These are phyloP conservation scores for Diarsia mendica DNA, from an alignment of 2,888 invertebrate species.

Conservation along the genomic window DNA sequence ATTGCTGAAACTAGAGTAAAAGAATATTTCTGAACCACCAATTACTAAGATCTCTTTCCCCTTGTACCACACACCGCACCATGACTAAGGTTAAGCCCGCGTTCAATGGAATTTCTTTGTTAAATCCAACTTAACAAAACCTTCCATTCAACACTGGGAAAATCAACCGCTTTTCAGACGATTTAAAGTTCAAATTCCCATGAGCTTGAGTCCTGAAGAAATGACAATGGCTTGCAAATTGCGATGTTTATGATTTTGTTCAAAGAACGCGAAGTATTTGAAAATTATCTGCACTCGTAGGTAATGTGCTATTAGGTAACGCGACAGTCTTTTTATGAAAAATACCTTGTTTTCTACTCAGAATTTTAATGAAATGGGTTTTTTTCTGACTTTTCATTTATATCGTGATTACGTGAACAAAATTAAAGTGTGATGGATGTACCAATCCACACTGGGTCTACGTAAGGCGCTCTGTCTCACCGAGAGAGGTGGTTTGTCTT, in stretches of 20 bases:
- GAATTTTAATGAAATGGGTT: background rate
- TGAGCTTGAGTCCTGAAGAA: slow-evolving; percentile 19
- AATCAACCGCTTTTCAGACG: slow-evolving; percentile 31
- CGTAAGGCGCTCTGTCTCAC: background rate
- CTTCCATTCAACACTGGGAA: slow-evolving; percentile 17
- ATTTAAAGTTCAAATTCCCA: slow-evolving; percentile 54
- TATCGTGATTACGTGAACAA: background rate
- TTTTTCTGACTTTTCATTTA: background rate
- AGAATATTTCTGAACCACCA: background rate
- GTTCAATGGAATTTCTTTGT: slow-evolving; percentile 72
- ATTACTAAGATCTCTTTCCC: background rate
- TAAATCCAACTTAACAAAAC: slow-evolving; percentile 61
- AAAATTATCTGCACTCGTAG: slow-evolving; percentile 31
- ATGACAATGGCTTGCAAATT: slow-evolving; percentile 63
- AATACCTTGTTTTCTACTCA: slow-evolving; percentile 7
- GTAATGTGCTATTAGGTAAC: slow-evolving; percentile 25
- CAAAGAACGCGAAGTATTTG: slow-evolving; percentile 57
- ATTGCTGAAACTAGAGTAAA: background rate
- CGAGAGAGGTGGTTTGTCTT: background rate
- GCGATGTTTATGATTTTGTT: slow-evolving; percentile 70
- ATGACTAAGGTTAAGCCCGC: slow-evolving; percentile 61
- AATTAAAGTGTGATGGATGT: background rate
- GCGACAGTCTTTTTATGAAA: slow-evolving; percentile 25
- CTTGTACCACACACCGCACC: slow-evolving; percentile 45
- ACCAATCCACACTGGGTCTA: background rate